Conservation (phyloP, 1,140 invertebrate species). For the Rhopalosiphum maidis region DNA sequence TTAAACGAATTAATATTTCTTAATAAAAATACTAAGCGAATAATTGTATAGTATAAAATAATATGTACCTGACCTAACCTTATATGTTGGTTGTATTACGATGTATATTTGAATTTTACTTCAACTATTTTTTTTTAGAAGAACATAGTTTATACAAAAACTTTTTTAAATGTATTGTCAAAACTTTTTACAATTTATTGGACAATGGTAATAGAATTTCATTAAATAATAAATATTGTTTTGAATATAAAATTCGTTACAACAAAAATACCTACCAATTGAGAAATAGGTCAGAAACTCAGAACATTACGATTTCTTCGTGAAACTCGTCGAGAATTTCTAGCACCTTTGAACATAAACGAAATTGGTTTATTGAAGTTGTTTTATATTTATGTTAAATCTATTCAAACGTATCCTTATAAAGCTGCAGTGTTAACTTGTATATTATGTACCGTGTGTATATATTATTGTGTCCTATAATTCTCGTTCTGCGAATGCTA, state of each 20-base stretch:
- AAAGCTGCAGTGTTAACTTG: neutral
- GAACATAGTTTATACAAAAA: neutral
- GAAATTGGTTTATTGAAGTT: neutral
- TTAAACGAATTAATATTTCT: neutral
- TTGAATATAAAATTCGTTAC: neutral
- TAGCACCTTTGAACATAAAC: neutral
- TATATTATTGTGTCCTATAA: neutral
- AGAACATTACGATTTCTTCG: neutral
- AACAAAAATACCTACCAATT: neutral
- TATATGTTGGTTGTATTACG: neutral
- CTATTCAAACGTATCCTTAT: neutral
- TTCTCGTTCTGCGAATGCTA: neutral
- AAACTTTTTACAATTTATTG: neutral
- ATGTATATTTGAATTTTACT: neutral
- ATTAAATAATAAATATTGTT: neutral
- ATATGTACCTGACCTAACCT: no score
- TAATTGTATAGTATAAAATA: neutral
- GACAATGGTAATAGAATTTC: neutral
- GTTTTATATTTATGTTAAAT: neutral
- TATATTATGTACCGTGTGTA: neutral
- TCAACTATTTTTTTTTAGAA: neutral
- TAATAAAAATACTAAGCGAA: neutral
- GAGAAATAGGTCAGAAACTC: slow-evolving; percentile 1
- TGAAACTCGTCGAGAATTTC: neutral
- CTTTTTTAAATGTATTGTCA: neutral